These are phyloP conservation scores for Myocastor coypus DNA, from an alignment of 2,113 vertebrate species.

Conservation along the genomic window DNA sequence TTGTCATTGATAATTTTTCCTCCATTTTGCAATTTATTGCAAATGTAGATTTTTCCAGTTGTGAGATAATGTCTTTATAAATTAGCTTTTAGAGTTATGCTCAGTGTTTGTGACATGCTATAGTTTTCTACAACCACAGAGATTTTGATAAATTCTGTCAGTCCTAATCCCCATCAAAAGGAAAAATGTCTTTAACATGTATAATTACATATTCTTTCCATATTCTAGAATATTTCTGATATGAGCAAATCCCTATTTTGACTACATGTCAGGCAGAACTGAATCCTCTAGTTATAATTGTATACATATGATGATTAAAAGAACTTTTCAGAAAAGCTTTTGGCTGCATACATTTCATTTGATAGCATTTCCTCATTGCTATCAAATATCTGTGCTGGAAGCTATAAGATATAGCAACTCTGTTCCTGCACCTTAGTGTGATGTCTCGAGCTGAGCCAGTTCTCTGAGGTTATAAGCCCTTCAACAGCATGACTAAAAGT, in stretches of 20 bases:
- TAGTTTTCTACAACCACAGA: neutral
- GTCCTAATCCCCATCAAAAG: neutral
- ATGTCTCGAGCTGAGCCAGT: neutral
- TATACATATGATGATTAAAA: neutral
- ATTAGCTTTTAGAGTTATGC: neutral
- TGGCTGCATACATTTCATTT: neutral
- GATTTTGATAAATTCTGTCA: neutral
- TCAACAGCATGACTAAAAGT: neutral
- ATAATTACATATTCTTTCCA: neutral
- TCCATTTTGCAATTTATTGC: neutral
- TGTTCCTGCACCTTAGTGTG: neutral
- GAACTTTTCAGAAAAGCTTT: neutral
- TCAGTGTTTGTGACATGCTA: neutral
- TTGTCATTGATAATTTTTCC: conserved; percentile 10
- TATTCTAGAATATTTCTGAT: conserved; percentile 36
- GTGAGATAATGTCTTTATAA: neutral
- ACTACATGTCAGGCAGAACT: neutral
- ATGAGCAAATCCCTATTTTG: conserved; percentile 14
- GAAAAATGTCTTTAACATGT: neutral
- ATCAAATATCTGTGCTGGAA: neutral
- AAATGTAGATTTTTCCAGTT: neutral
- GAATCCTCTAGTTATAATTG: neutral
- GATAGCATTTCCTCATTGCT: neutral
- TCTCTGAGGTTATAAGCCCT: neutral
- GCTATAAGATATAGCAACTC: neutral